Conservation (phyloP, 2,888 invertebrate genomes). For the Matsumyia berberina region DNA sequence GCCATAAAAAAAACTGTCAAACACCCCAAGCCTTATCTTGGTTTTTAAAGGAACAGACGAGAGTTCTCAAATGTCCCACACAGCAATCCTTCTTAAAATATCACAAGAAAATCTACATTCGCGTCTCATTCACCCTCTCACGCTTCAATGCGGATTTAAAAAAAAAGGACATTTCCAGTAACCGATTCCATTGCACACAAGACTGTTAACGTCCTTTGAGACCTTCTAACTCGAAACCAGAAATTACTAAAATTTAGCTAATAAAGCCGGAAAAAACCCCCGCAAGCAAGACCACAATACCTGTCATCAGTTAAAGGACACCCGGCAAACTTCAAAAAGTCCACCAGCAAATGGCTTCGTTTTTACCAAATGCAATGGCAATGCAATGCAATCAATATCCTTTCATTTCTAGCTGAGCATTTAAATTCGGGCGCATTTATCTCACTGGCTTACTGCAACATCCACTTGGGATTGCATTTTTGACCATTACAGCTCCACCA, state of each 20-base stretch:
- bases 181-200: background rate
- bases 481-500: conserved; percentile 53
- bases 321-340: conserved; percentile 5
- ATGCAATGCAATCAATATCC: conserved; percentile 63
- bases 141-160: no score
- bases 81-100: no score
- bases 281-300: conserved; percentile 30
- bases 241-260: conserved; percentile 47
- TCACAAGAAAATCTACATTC: no score
- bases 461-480: conserved; percentile 70
- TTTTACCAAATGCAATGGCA: conserved; percentile 26
- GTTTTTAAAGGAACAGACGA: no score
- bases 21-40: no score
- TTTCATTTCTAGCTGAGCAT: conserved; percentile 45
- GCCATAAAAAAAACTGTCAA: no score
- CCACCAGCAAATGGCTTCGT: background rate
- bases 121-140: no score
- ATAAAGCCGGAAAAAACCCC: conserved; percentile 41
- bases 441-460: conserved; percentile 63
- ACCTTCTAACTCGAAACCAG: background rate
- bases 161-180: no score
- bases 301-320: conserved; percentile 51
- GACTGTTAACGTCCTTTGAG: background rate
- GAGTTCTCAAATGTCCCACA: no score
- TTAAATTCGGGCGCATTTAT: conserved; percentile 67